Percentiles rank a stretch among this genome's conserved stretches.
These are phyloP conservation scores for Archegozetes longisetosus DNA, from an alignment of 1,140 invertebrate genomes.

Conservation along the genomic window DNA sequence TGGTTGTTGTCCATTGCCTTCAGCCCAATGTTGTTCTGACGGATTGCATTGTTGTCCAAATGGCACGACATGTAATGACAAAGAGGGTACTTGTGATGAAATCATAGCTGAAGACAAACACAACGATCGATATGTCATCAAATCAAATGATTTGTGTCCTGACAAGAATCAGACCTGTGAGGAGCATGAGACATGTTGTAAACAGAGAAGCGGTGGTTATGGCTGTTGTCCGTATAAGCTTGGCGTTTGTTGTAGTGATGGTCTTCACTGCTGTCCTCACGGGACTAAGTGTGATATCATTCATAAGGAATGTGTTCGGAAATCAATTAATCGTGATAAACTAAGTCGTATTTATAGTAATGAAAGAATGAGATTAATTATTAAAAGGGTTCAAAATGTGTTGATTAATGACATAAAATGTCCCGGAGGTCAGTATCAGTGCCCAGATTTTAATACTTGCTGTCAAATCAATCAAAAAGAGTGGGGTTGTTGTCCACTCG, in stretches of 20 bases:
- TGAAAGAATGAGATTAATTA: not conserved
- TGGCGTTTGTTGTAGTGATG: slow-evolving; percentile 15
- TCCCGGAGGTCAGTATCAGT: slow-evolving; percentile 19
- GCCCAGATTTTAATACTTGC: slow-evolving; percentile 29
- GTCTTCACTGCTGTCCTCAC: slow-evolving; percentile 14
- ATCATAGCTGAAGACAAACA: not conserved
- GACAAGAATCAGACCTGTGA: not conserved
- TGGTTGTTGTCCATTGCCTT: slow-evolving; percentile 30
- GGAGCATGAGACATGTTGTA: not conserved
- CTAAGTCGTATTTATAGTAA: not conserved
- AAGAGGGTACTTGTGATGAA: not conserved
- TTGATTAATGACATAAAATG: not conserved
- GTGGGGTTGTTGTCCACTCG: slow-evolving; percentile 31
- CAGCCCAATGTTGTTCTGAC: slow-evolving; percentile 26
- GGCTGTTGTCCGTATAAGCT: not conserved
- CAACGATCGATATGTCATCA: too few relatives aligned
- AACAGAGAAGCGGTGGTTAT: not conserved
- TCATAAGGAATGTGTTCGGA: not conserved
- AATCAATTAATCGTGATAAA: not conserved
- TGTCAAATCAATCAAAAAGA: slow-evolving; percentile 25
- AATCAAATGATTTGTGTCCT: not conserved
- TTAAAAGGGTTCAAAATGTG: not conserved
- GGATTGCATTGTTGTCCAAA: slow-evolving; percentile 24
- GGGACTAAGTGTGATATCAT: slow-evolving; percentile 10
- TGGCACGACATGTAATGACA: slow-evolving; percentile 19